Percentiles rank a stretch among this genome's conserved stretches.
Evolutionary conservation across 2,888 invertebrate species (phyloP).

Genomic region (Erynnis tages): DNA sequence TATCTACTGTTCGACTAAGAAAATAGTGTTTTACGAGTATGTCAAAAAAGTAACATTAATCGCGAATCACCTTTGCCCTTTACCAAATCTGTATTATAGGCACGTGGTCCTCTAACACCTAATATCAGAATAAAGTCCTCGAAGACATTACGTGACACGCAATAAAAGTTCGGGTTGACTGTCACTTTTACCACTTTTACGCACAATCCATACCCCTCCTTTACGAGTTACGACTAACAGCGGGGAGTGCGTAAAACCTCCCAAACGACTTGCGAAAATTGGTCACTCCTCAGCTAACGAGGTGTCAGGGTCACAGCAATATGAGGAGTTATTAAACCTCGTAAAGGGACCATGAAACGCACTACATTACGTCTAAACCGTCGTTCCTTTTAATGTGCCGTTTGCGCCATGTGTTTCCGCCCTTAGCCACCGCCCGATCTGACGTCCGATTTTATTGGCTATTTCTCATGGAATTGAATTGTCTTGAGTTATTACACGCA

Average conservation of each 20-base stretch:
- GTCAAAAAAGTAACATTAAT: no score
- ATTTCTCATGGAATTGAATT: conserved; percentile 12
- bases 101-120: no score
- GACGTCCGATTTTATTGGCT: conserved; percentile 15
- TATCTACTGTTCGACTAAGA: no score
- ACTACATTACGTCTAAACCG: conserved; percentile 19
- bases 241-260: conserved; percentile 4
- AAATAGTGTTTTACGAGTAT: no score
- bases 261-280: conserved; percentile 15
- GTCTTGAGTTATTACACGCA: no score
- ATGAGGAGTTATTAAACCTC: conserved; percentile 33
- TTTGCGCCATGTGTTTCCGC: conserved; percentile 19
- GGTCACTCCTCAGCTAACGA: conserved; percentile 19
- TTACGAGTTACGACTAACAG: conserved; percentile 6
- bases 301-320: conserved; percentile 28
- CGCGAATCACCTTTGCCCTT: no score
- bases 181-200: no score
- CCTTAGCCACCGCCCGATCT: conserved; percentile 15
- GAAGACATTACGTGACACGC: neutral
- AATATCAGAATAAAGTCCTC: neutral
- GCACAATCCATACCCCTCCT: conserved; percentile 12
- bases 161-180: no score
- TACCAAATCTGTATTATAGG: no score
- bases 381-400: conserved; percentile 23
- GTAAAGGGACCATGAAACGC: conserved; percentile 33